Evolutionary conservation across 2,888 invertebrate genomes (phyloP), one percentile per base, ranked within the genome.

Genomic region (Piscicola geometra): DNA sequence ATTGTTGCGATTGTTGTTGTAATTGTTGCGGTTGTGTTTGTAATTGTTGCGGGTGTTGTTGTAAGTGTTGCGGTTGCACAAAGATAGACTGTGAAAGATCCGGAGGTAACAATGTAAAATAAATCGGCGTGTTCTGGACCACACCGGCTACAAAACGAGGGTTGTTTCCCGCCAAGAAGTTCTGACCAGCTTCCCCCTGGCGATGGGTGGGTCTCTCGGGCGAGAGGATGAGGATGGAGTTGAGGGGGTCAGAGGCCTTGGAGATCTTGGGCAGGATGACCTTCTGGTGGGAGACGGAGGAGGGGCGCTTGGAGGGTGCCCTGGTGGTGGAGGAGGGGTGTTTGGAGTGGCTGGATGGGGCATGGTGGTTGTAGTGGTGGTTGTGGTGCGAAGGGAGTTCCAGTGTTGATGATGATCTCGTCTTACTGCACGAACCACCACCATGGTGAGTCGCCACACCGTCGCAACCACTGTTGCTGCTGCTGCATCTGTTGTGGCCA

Each of bases 211-310:
- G 60, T 56, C 60, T 18, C 25, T 56, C 60, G 25, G 60, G 60
- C 12, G 60, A 56, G n/a, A 56, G 25, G 21, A 56, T 56, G 60
- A 56, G 5, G 21, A 56, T 56, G 25, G 60, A 56, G n/a, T 56
- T 56, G 5, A 56, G n/a, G 25, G 60, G 15, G 3, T 56, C 60
- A 25, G 21, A 25, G n/a, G 25, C n/a, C 60, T 56, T 56, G 25
- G 60, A 25, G n/a, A 56, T 21, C 25, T 56, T 56, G 21, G 60
- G 60, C 25, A 56, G n/a, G n/a, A 56, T 5, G 3, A 56, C n/a
- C 25, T 56, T 56, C 3, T 56, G 60, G 25, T 56, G 60, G 5
- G 60, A 56, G 12, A 56, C 60, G n/a, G 60, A 56, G n/a, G 60
- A 56, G 25, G 60, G 60, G 9, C 60, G 21, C 25, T 56, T 56